phyloP scores from a whole-genome alignment of 2,113 vertebrate genomes.

The Oostethus manadensis region DNA sequence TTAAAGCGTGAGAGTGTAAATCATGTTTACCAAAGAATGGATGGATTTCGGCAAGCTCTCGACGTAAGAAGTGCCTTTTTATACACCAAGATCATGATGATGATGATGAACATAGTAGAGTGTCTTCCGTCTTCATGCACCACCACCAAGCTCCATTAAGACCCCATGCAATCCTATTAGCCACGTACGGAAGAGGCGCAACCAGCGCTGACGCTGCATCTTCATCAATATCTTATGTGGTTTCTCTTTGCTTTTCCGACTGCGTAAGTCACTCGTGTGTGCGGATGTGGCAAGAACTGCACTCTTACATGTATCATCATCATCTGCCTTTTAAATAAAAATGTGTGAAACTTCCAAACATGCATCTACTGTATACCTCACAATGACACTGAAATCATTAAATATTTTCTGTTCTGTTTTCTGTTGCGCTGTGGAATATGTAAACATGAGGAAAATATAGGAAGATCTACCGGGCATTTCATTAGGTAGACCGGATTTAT shows the following conservation, averaged over 20 bases:
- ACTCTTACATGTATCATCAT: too few species aligned
- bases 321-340: too few species aligned
- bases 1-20: conserved; percentile 11
- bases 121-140: conserved; percentile 45
- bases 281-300: too few species aligned
- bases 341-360: too few species aligned
- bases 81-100: conserved; percentile 20
- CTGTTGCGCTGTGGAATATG: too few species aligned
- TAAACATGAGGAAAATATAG: too few species aligned
- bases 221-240: conserved; percentile 21
- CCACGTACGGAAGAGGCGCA: conserved; percentile 1
- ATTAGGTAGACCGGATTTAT: too few species aligned
- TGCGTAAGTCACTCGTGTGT: too few species aligned
- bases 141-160: conserved; percentile 48
- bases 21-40: conserved; percentile 22
- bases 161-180: conserved; percentile 32
- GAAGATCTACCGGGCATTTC: too few species aligned
- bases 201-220: conserved; percentile 38
- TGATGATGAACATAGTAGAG: conserved; percentile 15
- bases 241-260: conserved; percentile 5
- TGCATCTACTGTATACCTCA: too few species aligned
- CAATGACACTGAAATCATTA: too few species aligned
- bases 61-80: conserved; percentile 17
- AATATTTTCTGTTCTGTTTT: too few species aligned
- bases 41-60: not conserved